Evolutionary conservation across 2,888 invertebrate genomes (phyloP).

Genomic region (Ochropleura plecta): DNA sequence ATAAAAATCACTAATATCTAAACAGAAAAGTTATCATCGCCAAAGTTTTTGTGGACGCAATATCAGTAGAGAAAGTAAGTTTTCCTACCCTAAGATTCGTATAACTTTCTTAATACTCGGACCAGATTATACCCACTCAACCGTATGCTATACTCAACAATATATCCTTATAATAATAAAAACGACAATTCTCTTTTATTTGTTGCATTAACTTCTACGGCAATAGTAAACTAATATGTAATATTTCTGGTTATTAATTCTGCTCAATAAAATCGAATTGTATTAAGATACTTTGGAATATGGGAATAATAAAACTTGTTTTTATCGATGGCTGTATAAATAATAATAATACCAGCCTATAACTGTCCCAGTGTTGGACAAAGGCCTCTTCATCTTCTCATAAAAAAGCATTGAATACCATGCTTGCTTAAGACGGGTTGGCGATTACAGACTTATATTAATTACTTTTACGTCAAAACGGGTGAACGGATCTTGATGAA

Average conservation of each 20-base stretch:
- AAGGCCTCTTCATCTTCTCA: too few species aligned
- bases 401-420: too few species aligned
- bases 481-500: too few species aligned
- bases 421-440: too few species aligned
- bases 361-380: too few species aligned
- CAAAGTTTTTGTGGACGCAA: slow-evolving; percentile 84
- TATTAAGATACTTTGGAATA: slow-evolving; percentile 65
- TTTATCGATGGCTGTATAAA: slow-evolving; percentile 32
- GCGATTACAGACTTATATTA: too few species aligned
- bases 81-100: slow-evolving; percentile 83
- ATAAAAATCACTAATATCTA: slow-evolving; percentile 67
- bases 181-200: slow-evolving; percentile 86
- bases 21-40: slow-evolving; percentile 81
- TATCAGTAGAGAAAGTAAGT: slow-evolving; percentile 83
- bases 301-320: slow-evolving; percentile 60
- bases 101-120: slow-evolving; percentile 89
- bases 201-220: slow-evolving; percentile 83
- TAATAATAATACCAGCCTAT: too few species aligned
- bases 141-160: slow-evolving; percentile 79
- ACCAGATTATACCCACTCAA: slow-evolving; percentile 84
- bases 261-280: slow-evolving; percentile 84
- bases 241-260: slow-evolving; percentile 87
- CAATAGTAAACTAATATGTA: slow-evolving; percentile 76
- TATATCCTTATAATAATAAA: slow-evolving; percentile 86
- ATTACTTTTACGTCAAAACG: too few species aligned